Base-by-base conservation (phyloP, 2,797 vertebrate genomes). In the Paratrypauchen microcephalus region DNA sequence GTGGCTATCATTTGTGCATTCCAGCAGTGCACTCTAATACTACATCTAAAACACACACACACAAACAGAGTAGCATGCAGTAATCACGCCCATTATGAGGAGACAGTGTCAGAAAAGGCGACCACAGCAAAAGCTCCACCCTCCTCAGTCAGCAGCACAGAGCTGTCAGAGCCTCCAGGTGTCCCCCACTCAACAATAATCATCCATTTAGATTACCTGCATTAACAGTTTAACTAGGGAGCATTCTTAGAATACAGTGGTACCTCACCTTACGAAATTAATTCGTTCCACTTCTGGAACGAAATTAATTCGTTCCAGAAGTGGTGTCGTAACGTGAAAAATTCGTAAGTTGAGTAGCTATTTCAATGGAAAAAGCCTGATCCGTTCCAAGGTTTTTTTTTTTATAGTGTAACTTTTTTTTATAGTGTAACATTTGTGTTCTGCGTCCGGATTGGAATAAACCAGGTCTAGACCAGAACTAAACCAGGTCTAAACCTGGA, bases 71-170 rank as follows among this genome's bases (percentile, higher is more conserved):
- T 32, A 65, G 69, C 83, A 85, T 80, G 82, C 83, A 83, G 79
- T 79, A 83, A 82, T 83, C 62, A 78, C 71, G 77, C 66, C 61
- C 55, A 77, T 26, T 36, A 55, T 48, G 65, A 62, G 56, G 60
- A 75, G 58, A 68, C 72, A 79, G 73, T 70, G 75, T 75, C 61
- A 69, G 68, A 56, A 47, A 70, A 57, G 59, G 75, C 47, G 52
- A 75, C 28, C 45, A 77, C 66, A 81, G 72, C 76, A 76, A 78
- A 36, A 74, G 80, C 81, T 80, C 76, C 78, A 24, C 79, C 76
- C 69, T 71, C 58, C 69, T 71, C 61, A 72, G 73, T 16, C 2
- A 80, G 72, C 75, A 78, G 77, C 73, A 77, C 71, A 77, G 41
- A 69, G 66, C 70, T 15, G 28, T 60, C 45, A 0, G 69, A 66